Evolutionary conservation across 1,140 invertebrate genomes (phyloP).

Genomic region (Xylocopa sonorina): DNA sequence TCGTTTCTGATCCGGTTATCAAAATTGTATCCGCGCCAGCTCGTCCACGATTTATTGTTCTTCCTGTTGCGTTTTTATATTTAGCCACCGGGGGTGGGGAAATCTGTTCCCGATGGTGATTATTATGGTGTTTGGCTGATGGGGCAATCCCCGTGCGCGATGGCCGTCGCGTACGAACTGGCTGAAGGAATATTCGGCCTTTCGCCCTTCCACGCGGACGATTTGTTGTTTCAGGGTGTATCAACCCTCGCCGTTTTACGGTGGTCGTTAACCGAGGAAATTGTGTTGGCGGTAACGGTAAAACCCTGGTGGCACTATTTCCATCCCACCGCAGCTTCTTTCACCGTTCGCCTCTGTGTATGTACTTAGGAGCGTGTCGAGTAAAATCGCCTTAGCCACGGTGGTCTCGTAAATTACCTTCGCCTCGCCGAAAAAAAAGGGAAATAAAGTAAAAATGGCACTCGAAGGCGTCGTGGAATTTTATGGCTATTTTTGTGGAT

Average conservation of each 20-base stretch:
- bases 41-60: constrained; percentile 19
- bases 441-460: too few species aligned
- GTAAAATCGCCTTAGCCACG: background rate
- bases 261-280: constrained; percentile 57
- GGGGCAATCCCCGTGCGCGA: background rate
- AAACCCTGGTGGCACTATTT: constrained; percentile 47
- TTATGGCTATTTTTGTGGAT: too few species aligned
- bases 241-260: constrained; percentile 48
- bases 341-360: background rate
- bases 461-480: background rate
- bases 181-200: constrained; percentile 1
- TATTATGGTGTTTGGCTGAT: constrained; percentile 11
- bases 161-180: background rate
- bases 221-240: constrained; percentile 40
- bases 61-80: constrained; percentile 26
- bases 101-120: constrained; percentile 1
- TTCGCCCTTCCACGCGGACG: constrained; percentile 5
- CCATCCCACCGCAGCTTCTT: constrained; percentile 30
- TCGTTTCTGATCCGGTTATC: background rate
- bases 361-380: background rate
- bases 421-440: too few species aligned
- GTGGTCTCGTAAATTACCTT: background rate
- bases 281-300: constrained; percentile 53
- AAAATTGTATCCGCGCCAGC: background rate
- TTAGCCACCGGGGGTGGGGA: constrained; percentile 5